Percentiles rank a stretch among this genome's conserved stretches.
Conservation (phyloP, 2,888 invertebrate genomes). For the Rhopalosiphum nymphaeae region DNA sequence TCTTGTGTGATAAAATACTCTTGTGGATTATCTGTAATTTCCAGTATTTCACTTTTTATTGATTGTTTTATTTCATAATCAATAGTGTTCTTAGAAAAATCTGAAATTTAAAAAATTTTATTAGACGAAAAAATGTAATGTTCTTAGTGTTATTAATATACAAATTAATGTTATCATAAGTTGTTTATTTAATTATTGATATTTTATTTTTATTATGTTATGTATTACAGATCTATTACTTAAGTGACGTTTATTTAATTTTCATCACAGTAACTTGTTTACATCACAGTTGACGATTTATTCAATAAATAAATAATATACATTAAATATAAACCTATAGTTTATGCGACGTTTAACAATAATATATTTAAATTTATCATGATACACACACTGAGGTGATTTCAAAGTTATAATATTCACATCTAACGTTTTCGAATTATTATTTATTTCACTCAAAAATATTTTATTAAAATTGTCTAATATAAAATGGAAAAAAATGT, state of each 20-base stretch:
- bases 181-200: neutral
- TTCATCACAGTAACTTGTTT: neutral
- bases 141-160: neutral
- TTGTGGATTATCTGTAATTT: constrained; percentile 53
- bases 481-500: neutral
- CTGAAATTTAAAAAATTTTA: constrained; percentile 7
- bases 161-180: neutral
- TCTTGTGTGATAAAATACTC: constrained; percentile 58
- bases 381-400: neutral
- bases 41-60: constrained; percentile 46
- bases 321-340: neutral
- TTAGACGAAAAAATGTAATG: neutral
- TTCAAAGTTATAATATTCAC: neutral
- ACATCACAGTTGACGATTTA: neutral
- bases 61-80: constrained; percentile 42
- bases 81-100: constrained; percentile 46
- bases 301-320: neutral
- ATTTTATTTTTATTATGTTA: neutral
- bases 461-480: neutral
- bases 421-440: neutral
- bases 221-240: neutral
- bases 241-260: neutral
- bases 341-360: neutral
- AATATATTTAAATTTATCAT: neutral
- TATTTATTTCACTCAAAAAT: neutral